A percentile compares a stretch with the other conserved stretches of the same genome.
phyloP scores from a whole-genome alignment of 2,797 vertebrate species.

The Coracias cyanogaster region DNA sequence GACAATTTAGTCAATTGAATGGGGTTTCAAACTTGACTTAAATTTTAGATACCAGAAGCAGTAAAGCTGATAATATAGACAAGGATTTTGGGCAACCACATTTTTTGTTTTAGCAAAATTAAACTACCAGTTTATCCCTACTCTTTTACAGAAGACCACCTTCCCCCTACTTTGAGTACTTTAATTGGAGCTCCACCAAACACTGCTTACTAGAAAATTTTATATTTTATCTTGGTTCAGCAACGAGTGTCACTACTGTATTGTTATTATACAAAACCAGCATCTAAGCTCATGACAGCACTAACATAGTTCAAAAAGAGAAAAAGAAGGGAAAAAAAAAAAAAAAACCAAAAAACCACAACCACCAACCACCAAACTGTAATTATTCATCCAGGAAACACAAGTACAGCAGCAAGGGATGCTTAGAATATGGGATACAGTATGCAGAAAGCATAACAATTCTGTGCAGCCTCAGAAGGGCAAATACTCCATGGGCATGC shows the following conservation, averaged over 20 bases:
- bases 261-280: background rate
- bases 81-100: background rate
- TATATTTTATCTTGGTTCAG: background rate
- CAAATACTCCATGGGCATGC: too few species aligned
- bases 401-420: background rate
- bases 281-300: background rate
- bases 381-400: background rate
- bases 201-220: background rate
- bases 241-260: background rate
- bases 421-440: too few species aligned
- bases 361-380: background rate
- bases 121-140: background rate
- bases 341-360: too few species aligned
- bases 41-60: background rate
- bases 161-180: background rate
- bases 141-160: background rate
- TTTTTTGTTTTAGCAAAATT: background rate
- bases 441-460: too few species aligned
- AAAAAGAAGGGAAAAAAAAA: too few species aligned
- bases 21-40: background rate
- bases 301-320: background rate
- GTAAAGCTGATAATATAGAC: background rate
- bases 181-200: background rate
- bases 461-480: too few species aligned
- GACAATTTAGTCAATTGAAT: background rate